Conservation (phyloP, 2,888 invertebrate species). For the Cryptus armator region DNA sequence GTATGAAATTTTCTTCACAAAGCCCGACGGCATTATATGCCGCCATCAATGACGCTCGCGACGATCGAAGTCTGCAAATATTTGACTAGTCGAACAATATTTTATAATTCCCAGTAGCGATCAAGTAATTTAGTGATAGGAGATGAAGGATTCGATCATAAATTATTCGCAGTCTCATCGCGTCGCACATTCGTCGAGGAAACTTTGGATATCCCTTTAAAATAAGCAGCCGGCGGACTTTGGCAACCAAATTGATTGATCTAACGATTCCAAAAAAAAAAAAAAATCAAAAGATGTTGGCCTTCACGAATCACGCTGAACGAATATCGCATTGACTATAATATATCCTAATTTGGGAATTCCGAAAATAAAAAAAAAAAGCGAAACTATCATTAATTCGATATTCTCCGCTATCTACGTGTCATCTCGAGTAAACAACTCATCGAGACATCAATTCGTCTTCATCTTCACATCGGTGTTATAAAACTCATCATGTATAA, state of each 20-base stretch:
- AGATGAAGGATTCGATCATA: not conserved
- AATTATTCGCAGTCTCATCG: constrained; percentile 1
- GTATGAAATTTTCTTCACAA: not conserved
- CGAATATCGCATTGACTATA: not conserved
- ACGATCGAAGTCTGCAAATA: not conserved
- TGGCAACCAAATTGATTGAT: not conserved
- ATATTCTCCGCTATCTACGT: not conserved
- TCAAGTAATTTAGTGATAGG: not conserved
- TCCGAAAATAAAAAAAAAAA: not conserved
- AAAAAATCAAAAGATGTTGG: not conserved
- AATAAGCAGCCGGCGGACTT: not conserved
- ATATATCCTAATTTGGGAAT: not conserved
- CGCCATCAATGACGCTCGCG: not conserved
- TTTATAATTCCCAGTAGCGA: constrained; percentile 24
- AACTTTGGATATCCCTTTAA: not conserved
- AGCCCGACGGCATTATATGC: not conserved
- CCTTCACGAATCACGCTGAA: not conserved
- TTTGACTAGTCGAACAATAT: not conserved
- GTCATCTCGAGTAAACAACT: not conserved
- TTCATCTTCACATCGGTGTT: not conserved
- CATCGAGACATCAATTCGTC: not conserved
- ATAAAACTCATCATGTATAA: not conserved
- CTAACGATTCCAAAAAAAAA: not conserved
- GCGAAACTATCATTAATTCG: not conserved
- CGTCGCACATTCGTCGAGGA: not conserved